Evolutionary conservation across 2,113 vertebrate species (phyloP).

Genomic region (Myotis yumanensis): DNA sequence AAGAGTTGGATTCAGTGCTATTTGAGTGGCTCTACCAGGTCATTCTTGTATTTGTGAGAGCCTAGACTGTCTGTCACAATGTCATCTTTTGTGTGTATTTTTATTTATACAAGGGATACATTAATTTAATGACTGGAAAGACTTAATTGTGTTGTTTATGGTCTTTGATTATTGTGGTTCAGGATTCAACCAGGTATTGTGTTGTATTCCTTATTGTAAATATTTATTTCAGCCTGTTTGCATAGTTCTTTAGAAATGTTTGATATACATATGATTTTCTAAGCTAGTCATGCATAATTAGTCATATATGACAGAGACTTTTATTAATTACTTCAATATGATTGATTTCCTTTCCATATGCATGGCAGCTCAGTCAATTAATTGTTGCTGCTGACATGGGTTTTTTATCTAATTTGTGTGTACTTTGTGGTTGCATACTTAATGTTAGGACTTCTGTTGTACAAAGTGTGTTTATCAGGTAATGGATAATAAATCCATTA

Average conservation of each 20-base stretch:
- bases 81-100: background rate
- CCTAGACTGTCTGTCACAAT: background rate
- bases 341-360: constrained; percentile 56
- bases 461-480: background rate
- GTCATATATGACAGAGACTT: constrained; percentile 52
- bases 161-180: constrained; percentile 43
- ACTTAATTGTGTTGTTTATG: constrained; percentile 41
- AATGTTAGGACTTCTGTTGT: background rate
- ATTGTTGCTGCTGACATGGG: background rate
- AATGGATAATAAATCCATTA: background rate
- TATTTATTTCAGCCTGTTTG: constrained; percentile 52
- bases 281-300: constrained; percentile 50
- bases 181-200: constrained; percentile 50
- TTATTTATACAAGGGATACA: constrained; percentile 41
- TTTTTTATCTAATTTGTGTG: background rate
- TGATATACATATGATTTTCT: constrained; percentile 56
- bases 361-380: constrained; percentile 27
- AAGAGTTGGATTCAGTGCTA: background rate
- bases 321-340: constrained; percentile 71
- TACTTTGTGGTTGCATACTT: background rate
- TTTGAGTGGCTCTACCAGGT: background rate
- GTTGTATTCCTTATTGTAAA: constrained; percentile 62
- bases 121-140: constrained; percentile 32
- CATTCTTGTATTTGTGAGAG: background rate
- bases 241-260: constrained; percentile 48